These are phyloP conservation scores for Oenanthe melanoleuca DNA, from an alignment of 2,113 vertebrate genomes.

Conservation along the genomic window DNA sequence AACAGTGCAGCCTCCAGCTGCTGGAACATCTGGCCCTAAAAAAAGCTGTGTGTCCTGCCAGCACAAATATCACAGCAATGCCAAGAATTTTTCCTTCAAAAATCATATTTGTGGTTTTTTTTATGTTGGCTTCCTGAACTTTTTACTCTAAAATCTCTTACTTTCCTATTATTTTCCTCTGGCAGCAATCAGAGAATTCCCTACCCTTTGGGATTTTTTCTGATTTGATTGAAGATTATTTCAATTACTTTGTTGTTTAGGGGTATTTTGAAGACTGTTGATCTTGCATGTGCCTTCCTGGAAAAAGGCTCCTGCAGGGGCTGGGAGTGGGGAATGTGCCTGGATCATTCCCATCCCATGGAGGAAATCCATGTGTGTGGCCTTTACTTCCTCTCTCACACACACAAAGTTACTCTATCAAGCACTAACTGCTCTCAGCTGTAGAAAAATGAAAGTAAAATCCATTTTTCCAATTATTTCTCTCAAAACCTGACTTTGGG, in stretches of 20 bases:
- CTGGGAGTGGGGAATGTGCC: background rate
- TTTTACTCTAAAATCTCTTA: background rate
- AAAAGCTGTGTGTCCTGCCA: background rate
- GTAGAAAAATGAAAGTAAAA: background rate
- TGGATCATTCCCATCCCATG: background rate
- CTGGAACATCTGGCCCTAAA: constrained; percentile 7
- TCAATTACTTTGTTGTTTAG: background rate
- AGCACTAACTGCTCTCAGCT: background rate
- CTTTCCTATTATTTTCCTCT: background rate
- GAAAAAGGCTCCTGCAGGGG: background rate
- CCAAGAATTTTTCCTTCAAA: background rate
- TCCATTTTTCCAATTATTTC: background rate
- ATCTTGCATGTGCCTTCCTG: background rate
- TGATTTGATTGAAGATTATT: background rate
- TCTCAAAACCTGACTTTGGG: background rate
- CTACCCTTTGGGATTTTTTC: background rate
- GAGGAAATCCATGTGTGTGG: background rate
- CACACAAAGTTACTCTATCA: background rate
- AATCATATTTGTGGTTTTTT: background rate
- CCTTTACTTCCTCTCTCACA: background rate
- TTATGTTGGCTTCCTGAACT: background rate
- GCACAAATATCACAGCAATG: background rate
- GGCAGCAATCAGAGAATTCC: background rate
- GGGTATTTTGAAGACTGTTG: background rate
- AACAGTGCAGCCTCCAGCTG: background rate